Evolutionary conservation across 2,888 invertebrate genomes (phyloP).

Genomic region (Lucinisca nassula): DNA sequence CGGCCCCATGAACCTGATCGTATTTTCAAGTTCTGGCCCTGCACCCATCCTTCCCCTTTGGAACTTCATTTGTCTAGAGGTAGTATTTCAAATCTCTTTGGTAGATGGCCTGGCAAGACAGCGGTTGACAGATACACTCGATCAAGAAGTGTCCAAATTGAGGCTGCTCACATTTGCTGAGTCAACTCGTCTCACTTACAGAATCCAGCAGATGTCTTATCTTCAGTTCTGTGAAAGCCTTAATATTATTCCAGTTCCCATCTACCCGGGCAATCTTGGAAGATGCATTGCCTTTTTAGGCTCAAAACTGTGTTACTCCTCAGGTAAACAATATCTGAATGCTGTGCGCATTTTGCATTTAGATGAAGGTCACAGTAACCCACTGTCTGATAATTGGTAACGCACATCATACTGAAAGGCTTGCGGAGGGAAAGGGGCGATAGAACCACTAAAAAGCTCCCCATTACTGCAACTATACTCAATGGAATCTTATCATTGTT

Average conservation of each 20-base stretch:
- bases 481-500: not conserved
- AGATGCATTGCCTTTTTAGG: not conserved
- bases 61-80: not conserved
- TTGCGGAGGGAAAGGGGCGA: constrained; percentile 1
- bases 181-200: constrained; percentile 37
- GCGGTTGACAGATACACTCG: not conserved
- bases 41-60: not conserved
- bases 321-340: not conserved
- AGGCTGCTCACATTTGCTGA: constrained; percentile 20
- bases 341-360: not conserved
- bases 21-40: not conserved
- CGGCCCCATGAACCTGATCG: constrained; percentile 19
- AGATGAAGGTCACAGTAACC: not conserved
- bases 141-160: constrained; percentile 10
- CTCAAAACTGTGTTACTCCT: not conserved
- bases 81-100: not conserved
- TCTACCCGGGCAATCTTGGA: not conserved
- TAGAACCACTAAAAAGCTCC: not conserved
- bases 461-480: constrained; percentile 5
- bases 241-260: not conserved
- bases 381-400: not conserved
- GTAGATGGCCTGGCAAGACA: not conserved
- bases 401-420: constrained; percentile 2
- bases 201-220: constrained; percentile 8
- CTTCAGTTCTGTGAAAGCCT: constrained; percentile 9